A percentile compares a stretch with the other conserved stretches of the same genome.
phyloP scores from a whole-genome alignment of 2,797 vertebrate species.

The Paramormyrops hopkinsi region DNA sequence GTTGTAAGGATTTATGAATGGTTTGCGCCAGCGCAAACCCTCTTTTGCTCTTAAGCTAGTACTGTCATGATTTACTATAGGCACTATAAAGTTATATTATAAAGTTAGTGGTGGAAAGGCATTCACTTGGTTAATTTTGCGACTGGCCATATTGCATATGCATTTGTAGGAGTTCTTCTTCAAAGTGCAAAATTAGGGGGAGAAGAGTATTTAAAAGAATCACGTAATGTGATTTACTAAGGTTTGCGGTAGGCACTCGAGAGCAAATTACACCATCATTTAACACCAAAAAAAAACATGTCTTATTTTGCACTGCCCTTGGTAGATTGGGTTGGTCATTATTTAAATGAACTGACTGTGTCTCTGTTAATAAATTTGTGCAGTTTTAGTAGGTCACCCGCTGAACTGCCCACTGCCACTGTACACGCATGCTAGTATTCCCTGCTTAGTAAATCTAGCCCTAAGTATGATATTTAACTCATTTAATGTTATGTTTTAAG shows the following conservation, averaged over 20 bases:
- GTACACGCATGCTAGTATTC: neutral
- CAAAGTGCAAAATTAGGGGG: neutral
- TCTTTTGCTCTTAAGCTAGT: neutral
- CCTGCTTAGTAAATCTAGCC: neutral
- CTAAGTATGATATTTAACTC: neutral
- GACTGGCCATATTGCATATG: neutral
- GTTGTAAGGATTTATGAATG: neutral
- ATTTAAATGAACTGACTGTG: neutral
- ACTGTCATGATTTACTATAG: neutral
- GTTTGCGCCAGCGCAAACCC: neutral
- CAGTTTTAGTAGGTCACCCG: neutral
- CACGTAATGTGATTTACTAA: neutral
- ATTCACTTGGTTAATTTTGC: neutral
- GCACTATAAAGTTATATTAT: neutral
- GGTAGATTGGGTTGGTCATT: neutral
- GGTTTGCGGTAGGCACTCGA: neutral
- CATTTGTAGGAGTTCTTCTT: neutral
- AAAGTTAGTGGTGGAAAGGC: neutral
- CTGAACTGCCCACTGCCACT: neutral
- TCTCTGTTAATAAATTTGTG: neutral
- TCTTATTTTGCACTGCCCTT: neutral
- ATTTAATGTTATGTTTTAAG: neutral
- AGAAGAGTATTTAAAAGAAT: neutral
- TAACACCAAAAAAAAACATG: neutral
- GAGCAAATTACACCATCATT: neutral